phyloP scores from a whole-genome alignment of 2,113 vertebrate genomes.

The Pseudonaja textilis region DNA sequence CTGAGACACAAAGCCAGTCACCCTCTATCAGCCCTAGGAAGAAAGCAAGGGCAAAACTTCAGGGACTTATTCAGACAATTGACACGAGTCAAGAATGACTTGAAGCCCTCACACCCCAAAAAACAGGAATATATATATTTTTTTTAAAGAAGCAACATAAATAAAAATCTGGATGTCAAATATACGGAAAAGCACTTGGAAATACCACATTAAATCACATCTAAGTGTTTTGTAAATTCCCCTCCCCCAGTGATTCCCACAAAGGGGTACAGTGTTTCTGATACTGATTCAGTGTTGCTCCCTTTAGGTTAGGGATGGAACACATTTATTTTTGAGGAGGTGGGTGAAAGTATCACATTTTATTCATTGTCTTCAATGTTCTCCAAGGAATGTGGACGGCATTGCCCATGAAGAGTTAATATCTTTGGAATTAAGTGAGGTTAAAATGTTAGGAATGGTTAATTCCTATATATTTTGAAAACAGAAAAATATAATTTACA shows the following conservation, averaged over 20 bases:
- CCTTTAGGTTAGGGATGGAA: background rate
- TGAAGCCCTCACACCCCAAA: background rate
- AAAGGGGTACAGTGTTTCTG: background rate
- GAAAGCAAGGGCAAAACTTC: background rate
- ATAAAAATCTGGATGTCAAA: background rate
- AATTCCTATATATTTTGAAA: background rate
- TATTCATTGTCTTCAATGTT: background rate
- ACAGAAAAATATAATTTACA: background rate
- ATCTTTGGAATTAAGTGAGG: background rate
- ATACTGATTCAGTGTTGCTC: background rate
- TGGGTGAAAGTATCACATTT: background rate
- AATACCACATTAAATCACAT: background rate
- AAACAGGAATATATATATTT: background rate
- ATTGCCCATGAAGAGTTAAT: background rate
- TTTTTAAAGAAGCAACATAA: background rate
- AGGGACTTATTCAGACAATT: background rate
- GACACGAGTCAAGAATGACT: background rate
- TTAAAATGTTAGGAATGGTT: background rate
- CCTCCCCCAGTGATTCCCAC: background rate
- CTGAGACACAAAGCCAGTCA: background rate
- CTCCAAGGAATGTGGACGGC: background rate
- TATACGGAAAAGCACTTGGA: background rate
- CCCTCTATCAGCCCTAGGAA: background rate
- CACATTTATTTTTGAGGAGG: background rate
- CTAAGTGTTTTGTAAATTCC: background rate